Evolutionary conservation across 2,888 invertebrate genomes (phyloP), one percentile per base, ranked within the genome.

Genomic region (Tenthredo scrophulariae): DNA sequence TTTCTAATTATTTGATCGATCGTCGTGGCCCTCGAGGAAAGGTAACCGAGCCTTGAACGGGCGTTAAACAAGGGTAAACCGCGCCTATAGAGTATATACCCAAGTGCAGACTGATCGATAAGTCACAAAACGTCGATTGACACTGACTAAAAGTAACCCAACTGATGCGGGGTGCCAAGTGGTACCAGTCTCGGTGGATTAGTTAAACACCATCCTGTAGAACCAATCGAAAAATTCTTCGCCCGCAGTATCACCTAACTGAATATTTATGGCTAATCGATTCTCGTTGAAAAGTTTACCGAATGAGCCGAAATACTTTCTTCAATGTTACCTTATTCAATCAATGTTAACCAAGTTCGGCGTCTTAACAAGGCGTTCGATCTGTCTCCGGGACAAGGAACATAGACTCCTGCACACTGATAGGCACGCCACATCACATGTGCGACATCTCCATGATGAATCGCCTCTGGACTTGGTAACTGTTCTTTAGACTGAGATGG

Each of bases 381-480:
- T n/a, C 9, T 29, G 22, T 46, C 75, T 33, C 18, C 7, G 77
- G 13, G 54, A 54, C 54, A 54, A 18, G 50, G 7, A 33, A 77
- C 33, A 29, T 33, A 54, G 5, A 26, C 15, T 75, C 62, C 22
- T 62, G 62, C 62, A 74, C 6, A 62, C 26, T 40, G 62, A 80
- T 62, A 10, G 29, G 10, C 2, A 46, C 22, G 54, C 40, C 58
- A 62, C 22, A 22, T 9, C 40, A 15, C 37, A 37, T 37, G 7
- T 40, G 80, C 62, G 80, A 80, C 80, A 80, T 80, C 40, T 62
- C 37, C 29, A 29, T 80, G 80, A 80, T 80, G 80, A 80, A 80
- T 80, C 26, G 50, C 80, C 62, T 80, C 80, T 7, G 26, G 40
- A 29, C 22, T 75, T 46, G 22, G 62, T 62, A 62, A 62, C 62